These are phyloP conservation scores for Xenopus petersii DNA, from an alignment of 2,797 vertebrate species.

Conservation along the genomic window DNA sequence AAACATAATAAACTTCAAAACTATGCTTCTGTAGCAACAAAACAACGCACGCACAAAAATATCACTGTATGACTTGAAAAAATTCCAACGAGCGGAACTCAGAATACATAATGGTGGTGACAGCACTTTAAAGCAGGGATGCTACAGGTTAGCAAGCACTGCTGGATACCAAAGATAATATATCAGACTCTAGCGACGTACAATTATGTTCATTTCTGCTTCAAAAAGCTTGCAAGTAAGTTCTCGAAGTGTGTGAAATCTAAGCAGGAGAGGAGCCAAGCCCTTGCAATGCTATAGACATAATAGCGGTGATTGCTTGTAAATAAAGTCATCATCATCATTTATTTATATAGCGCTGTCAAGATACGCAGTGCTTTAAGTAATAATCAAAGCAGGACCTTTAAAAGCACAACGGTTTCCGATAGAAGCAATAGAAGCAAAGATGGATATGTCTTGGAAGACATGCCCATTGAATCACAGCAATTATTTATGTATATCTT, in stretches of 20 bases:
- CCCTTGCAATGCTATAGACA: background rate
- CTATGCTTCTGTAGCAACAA: constrained; percentile 53
- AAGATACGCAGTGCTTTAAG: background rate
- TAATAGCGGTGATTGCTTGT: constrained; percentile 15
- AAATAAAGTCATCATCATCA: background rate
- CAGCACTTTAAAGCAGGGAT: background rate
- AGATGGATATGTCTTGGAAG: too few species aligned
- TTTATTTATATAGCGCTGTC: too few species aligned
- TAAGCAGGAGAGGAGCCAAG: background rate
- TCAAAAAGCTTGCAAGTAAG: constrained; percentile 18
- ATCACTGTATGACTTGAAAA: background rate
- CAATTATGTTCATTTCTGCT: constrained; percentile 15
- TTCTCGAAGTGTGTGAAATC: background rate
- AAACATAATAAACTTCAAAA: constrained; percentile 53
- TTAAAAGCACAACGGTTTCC: background rate
- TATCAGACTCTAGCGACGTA: background rate
- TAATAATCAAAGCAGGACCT: background rate
- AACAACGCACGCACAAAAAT: constrained; percentile 44
- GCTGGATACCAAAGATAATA: background rate
- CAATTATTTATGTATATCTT: too few species aligned
- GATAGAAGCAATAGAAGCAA: background rate
- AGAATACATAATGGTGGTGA: background rate
- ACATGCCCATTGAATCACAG: too few species aligned
- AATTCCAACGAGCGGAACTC: constrained; percentile 1
- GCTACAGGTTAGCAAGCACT: constrained; percentile 4